Conservation (phyloP, 2,888 invertebrate genomes). For the Drosophila stalkeri region DNA sequence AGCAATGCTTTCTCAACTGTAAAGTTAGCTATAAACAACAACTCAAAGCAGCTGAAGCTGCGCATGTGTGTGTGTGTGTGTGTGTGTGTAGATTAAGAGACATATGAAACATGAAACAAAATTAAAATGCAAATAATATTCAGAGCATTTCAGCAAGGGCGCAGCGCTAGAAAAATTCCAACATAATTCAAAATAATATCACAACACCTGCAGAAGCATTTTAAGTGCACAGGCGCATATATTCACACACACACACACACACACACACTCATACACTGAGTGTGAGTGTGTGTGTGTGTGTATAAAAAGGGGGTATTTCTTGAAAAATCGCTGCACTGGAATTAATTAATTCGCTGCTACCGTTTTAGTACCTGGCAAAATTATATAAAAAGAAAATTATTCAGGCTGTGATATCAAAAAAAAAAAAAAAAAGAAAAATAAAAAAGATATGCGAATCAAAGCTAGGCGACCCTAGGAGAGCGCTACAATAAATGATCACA, state of each 20-base stretch:
- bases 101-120: constrained; percentile 79
- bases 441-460: constrained; percentile 22
- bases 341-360: constrained; percentile 80
- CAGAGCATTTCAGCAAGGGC: constrained; percentile 64
- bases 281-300: constrained; percentile 39
- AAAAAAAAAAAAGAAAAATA: constrained; percentile 16
- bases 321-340: constrained; percentile 79
- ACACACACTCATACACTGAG: constrained; percentile 4
- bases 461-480: constrained; percentile 13
- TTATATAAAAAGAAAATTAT: constrained; percentile 25
- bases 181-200: constrained; percentile 79
- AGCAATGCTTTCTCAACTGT: constrained; percentile 79
- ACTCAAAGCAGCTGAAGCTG: constrained; percentile 29
- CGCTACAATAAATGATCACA: constrained; percentile 8
- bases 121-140: constrained; percentile 81
- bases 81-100: constrained; percentile 55
- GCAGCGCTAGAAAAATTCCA: constrained; percentile 54
- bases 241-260: constrained; percentile 18
- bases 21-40: constrained; percentile 81
- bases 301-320: constrained; percentile 70
- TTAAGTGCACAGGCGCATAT: constrained; percentile 50
- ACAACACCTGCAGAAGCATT: constrained; percentile 77
- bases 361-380: constrained; percentile 32
- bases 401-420: constrained; percentile 33
- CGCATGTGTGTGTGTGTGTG: constrained; percentile 2